Conservation (phyloP, 2,797 vertebrate genomes). For the Nannoperca australis region DNA sequence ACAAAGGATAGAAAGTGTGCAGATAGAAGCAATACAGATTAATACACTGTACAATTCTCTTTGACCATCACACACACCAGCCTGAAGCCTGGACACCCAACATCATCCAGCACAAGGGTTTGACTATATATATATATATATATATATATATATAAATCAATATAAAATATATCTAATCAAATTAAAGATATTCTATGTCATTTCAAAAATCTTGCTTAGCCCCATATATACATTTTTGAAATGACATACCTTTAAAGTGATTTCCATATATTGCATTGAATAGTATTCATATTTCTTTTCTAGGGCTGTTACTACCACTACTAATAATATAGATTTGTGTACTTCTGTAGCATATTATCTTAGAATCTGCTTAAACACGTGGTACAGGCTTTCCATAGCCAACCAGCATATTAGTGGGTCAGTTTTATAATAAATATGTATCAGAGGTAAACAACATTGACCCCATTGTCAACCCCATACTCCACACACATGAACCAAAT, state of each 20-base stretch:
- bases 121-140: neutral
- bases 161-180: too few relatives aligned
- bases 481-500: neutral
- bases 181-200: too few relatives aligned
- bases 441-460: neutral
- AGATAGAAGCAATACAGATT: neutral
- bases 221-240: too few relatives aligned
- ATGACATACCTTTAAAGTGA: neutral
- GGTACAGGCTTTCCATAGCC: neutral
- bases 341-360: neutral
- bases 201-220: too few relatives aligned
- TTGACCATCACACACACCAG: neutral
- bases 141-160: too few relatives aligned
- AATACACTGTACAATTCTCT: neutral
- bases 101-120: neutral
- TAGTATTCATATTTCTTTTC: neutral
- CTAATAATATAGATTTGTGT: neutral
- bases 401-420: neutral
- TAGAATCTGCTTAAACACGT: neutral
- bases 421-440: neutral
- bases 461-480: neutral
- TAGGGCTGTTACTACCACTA: neutral
- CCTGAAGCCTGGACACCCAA: neutral
- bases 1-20: neutral
- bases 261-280: neutral